A percentile compares a stretch with the other conserved stretches of the same genome.
phyloP scores from a whole-genome alignment of 1,140 invertebrate species.

The Aethina tumida region DNA sequence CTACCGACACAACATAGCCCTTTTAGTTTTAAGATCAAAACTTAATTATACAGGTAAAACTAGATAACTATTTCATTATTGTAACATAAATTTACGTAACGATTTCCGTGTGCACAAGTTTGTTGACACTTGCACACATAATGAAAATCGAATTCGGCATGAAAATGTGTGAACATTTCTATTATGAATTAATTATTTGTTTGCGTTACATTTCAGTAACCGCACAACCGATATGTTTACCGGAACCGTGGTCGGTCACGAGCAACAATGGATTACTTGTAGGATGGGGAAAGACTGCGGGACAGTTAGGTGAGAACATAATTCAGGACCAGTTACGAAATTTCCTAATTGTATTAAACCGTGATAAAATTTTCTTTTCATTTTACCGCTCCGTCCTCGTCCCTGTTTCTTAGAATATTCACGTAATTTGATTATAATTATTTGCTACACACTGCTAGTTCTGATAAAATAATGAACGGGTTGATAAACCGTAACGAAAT shows the following conservation, averaged over 20 bases:
- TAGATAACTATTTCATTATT: neutral
- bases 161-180: neutral
- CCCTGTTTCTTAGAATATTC: too few species aligned
- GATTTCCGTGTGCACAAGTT: neutral
- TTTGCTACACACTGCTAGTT: neutral
- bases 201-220: slow-evolving; percentile 36
- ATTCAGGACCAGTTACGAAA: slow-evolving; percentile 1
- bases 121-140: neutral
- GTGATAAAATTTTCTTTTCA: slow-evolving; percentile 14
- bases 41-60: slow-evolving; percentile 55
- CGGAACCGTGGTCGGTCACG: slow-evolving; percentile 37
- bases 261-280: slow-evolving; percentile 38
- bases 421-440: slow-evolving; percentile 20
- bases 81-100: neutral
- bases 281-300: slow-evolving; percentile 35
- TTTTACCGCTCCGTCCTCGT: slow-evolving; percentile 36
- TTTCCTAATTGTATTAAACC: slow-evolving; percentile 1
- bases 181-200: slow-evolving; percentile 4
- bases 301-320: slow-evolving; percentile 26
- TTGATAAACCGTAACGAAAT: too few species aligned
- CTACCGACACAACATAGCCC: slow-evolving; percentile 57
- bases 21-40: slow-evolving; percentile 50
- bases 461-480: neutral
- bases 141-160: neutral
- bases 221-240: slow-evolving; percentile 43